Evolutionary conservation across 2,888 invertebrate species (phyloP), one percentile per base, ranked within the genome.

Genomic region (Sarcophaga caerulescens): DNA sequence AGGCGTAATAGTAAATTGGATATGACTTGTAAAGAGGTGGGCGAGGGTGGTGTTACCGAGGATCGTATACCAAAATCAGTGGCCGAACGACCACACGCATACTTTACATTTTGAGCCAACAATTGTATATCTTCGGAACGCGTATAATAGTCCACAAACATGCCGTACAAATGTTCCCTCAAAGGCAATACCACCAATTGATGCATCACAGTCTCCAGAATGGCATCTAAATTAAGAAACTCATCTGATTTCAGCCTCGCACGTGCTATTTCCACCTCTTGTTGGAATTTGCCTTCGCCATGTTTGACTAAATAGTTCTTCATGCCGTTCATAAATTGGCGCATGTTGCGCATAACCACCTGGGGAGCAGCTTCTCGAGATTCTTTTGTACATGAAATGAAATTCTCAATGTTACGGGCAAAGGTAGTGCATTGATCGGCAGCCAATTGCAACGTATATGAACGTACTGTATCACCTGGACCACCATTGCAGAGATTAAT

Each of bases 251-350:
- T 97, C 81, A 99, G 94, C 94, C 96, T 94, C 3, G 93, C 92
- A 71, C 93, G 89, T 2, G 93, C 93, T 77, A 91, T 89, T 92
- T 98, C 97, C 68, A 99, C 97, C 92, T 98, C 96, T 89, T 96
- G 96, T 91, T 98, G 97, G 92, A 99, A 97, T 89, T 97, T 97
- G 86, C 97, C 96, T 92, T 99, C 99, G 21, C 99, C 99, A 90
- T 98, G 98, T 91, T 98, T 98, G 52, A 99, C 97, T 85, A 99
- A 94, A 93, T 99, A 99, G 93, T 99, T 99, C 93, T 99, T 99
- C 96, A 99, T 99, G 80, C 99, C 99, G 19, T 97, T 98, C 97
- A 99, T 98, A 92, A 99, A 99, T 93, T 99, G 98, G 1, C 99
- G 95, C 94, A 98, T 97, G 91, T 97, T 97, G 85, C 97, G 94